These are phyloP conservation scores for Pelagia noctiluca DNA, from an alignment of 30 jellyfish, hydroid and myxozoan genomes.

Conservation along the genomic window DNA sequence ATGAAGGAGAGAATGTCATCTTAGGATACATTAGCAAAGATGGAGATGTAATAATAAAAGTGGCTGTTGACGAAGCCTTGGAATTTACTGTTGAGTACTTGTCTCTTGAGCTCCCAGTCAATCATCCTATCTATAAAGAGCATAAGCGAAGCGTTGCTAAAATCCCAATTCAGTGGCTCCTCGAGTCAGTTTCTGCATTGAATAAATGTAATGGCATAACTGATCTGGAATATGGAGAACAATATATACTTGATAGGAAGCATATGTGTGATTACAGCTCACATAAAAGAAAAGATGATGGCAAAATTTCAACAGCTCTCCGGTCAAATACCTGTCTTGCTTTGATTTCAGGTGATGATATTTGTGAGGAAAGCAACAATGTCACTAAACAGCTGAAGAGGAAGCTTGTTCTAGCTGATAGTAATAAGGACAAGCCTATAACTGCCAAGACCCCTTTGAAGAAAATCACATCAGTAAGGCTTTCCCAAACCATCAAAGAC, in stretches of 20 bases:
- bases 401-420: conserved; percentile 32
- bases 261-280: conserved; percentile 18
- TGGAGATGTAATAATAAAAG: conserved; percentile 52
- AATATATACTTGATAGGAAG: conserved; percentile 40
- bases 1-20: conserved; percentile 22
- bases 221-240: conserved; percentile 43
- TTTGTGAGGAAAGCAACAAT: conserved; percentile 49
- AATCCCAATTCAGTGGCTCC: conserved; percentile 55
- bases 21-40: conserved; percentile 34
- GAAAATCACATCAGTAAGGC: conserved; percentile 42
- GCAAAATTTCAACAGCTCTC: conserved; percentile 42
- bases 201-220: conserved; percentile 53
- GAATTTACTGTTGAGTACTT: conserved; percentile 61
- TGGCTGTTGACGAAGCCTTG: conserved; percentile 57
- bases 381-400: conserved; percentile 47
- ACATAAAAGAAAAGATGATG: conserved; percentile 45
- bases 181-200: conserved; percentile 44
- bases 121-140: conserved; percentile 56
- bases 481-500: conserved; percentile 47
- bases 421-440: conserved; percentile 27
- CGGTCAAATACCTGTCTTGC: conserved; percentile 54
- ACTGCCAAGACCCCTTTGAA: conserved; percentile 46
- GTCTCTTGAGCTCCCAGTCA: conserved; percentile 66
- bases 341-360: conserved; percentile 36
- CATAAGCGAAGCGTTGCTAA: conserved; percentile 51